Evolutionary conservation across 2,113 vertebrate species (phyloP), one percentile per base, ranked within the genome.

Genomic region (Mobula hypostoma): DNA sequence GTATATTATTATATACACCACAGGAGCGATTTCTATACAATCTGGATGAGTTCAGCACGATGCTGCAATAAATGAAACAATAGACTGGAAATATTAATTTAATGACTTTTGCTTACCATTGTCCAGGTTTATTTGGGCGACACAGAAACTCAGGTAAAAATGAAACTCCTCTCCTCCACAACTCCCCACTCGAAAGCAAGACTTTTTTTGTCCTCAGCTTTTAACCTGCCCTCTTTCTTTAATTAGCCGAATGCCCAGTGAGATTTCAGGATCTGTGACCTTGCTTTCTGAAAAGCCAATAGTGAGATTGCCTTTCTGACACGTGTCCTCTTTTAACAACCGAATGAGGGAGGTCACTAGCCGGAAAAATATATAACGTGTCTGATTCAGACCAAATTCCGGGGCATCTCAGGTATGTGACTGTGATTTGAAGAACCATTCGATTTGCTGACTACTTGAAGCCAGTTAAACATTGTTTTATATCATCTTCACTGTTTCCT

Each of bases 151-250:
- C 61, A 29, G 68, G 36, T 74, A 40, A 32, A 72, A 93, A 70
- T 76, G 91, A 76, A 93, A 93, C 91, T 70, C 91, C 36, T 93
- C 36, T 93, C 70, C 24, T 93, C 91, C 91, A 72, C 91, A 76
- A 93, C 70, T 93, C 91, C 48, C 68, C 61, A 56, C 91, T 72
- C 40, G 91, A 74, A 40, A 93, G 32, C 91, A 29, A 74, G 40
- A 29, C 70, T 72, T 56, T 92, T 80, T 29, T 56, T 15, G 32
- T 56, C 24, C 70, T 93, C 91, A 48, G 91, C 91, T 93, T 93
- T 74, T 93, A 93, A 93, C 68, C 12, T 93, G 36, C 68, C 91
- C 91, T 29, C 24, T 93, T 93, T 76, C 91, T 93, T 93, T 93
- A 72, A 93, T 93, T 72, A 24, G 91, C 91, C 40, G 70, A 93